Percentiles rank a stretch among this genome's conserved stretches.
phyloP scores from a whole-genome alignment of 1,140 invertebrate species.

The Sinella curviseta region DNA sequence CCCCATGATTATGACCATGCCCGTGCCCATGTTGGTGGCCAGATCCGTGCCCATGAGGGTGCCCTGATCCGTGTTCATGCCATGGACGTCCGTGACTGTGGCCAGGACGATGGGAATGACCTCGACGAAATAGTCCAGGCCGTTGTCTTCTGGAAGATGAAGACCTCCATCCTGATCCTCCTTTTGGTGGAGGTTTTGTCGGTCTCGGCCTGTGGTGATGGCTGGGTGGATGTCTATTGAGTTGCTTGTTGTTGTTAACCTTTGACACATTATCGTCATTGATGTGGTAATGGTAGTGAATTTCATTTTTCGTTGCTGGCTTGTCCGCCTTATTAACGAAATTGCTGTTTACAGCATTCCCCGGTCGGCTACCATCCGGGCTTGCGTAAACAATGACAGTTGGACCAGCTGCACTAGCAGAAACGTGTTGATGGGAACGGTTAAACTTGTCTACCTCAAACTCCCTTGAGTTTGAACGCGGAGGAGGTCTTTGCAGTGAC shows the following conservation, averaged over 20 bases:
- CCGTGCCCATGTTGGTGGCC: neutral
- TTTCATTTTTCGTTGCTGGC: constrained; percentile 29
- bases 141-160: neutral
- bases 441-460: neutral
- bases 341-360: neutral
- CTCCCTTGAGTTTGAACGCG: neutral
- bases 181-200: neutral
- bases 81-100: neutral
- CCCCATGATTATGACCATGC: neutral
- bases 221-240: neutral
- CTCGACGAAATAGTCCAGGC: neutral
- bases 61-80: neutral
- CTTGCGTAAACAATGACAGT: constrained; percentile 39
- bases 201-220: neutral
- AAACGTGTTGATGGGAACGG: neutral
- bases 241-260: neutral
- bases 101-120: neutral
- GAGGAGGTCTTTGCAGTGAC: neutral
- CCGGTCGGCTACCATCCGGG: constrained; percentile 1
- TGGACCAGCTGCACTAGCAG: neutral
- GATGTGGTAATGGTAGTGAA: constrained; percentile 39
- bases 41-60: neutral
- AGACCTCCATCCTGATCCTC: neutral
- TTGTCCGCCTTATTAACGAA: neutral
- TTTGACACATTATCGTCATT: neutral